Conservation (phyloP, 2,888 invertebrate species). For the Erpobdella octoculata region DNA sequence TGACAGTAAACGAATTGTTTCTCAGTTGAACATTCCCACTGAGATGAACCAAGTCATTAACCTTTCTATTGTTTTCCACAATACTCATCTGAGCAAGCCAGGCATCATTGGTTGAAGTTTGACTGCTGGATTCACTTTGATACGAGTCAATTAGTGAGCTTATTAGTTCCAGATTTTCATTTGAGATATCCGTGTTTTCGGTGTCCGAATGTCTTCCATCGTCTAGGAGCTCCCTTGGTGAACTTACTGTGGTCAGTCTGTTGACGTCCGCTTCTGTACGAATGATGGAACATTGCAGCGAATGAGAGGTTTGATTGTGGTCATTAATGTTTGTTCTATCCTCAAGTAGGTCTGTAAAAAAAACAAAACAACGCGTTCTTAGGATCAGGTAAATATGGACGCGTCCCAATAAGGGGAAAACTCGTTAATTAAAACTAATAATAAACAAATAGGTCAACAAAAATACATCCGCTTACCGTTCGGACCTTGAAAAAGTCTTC, state of each 20-base stretch:
- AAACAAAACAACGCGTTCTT: background rate
- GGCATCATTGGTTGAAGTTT: background rate
- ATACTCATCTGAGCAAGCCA: background rate
- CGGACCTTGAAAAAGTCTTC: background rate
- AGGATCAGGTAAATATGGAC: background rate
- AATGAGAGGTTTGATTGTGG: no score
- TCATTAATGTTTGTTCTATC: background rate
- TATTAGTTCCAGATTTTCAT: constrained; percentile 19
- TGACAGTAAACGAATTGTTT: background rate
- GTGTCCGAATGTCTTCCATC: background rate
- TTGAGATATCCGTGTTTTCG: background rate
- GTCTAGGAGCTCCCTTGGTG: constrained; percentile 16
- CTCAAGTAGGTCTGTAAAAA: background rate
- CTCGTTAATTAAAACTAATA: no score
- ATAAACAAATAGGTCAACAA: background rate
- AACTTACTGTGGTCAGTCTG: constrained; percentile 11
- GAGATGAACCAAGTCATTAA: background rate
- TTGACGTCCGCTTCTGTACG: no score
- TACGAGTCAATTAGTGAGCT: constrained; percentile 8
- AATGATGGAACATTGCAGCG: no score
- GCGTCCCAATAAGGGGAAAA: no score
- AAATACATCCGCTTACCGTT: no score
- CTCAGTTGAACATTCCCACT: background rate
- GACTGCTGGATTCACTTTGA: background rate
- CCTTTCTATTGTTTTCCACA: background rate